Percentiles rank a stretch among this genome's conserved stretches.
Conservation (phyloP, 2,113 vertebrate genomes). For the Gasterosteus nipponicus region DNA sequence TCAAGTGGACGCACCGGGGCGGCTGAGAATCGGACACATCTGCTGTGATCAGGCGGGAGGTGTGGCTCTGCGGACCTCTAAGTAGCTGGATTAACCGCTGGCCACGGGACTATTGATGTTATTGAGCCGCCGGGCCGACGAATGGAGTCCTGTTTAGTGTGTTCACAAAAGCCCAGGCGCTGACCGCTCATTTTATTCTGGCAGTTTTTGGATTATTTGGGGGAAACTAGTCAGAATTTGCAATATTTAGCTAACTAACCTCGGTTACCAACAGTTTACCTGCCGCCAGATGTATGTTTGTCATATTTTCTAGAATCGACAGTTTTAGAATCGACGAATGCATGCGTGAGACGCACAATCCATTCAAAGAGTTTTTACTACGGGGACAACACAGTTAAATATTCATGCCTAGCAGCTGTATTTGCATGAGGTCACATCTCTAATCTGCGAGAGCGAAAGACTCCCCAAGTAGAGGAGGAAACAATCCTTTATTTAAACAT, state of each 20-base stretch:
- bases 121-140: constrained; percentile 72
- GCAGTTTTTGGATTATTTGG: constrained; percentile 51
- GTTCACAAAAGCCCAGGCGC: constrained; percentile 28
- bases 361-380: background rate
- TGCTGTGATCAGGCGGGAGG: constrained; percentile 68
- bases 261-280: constrained; percentile 43
- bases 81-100: constrained; percentile 75
- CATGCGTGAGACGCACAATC: background rate
- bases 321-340: background rate
- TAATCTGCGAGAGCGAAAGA: constrained; percentile 20
- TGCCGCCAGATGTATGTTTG: constrained; percentile 5
- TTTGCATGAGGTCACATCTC: constrained; percentile 5
- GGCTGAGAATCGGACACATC: constrained; percentile 59
- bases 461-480: constrained; percentile 15
- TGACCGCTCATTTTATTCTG: constrained; percentile 46
- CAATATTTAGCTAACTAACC: constrained; percentile 43
- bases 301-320: background rate
- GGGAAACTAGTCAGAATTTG: constrained; percentile 20
- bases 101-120: constrained; percentile 72
- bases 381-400: background rate
- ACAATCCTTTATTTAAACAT: constrained; percentile 28
- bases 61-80: constrained; percentile 58
- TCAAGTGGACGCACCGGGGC: constrained; percentile 38
- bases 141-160: constrained; percentile 66
- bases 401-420: constrained; percentile 23